Evolutionary conservation across 2,888 invertebrate genomes (phyloP).

Genomic region (Diadegma fenestrale): DNA sequence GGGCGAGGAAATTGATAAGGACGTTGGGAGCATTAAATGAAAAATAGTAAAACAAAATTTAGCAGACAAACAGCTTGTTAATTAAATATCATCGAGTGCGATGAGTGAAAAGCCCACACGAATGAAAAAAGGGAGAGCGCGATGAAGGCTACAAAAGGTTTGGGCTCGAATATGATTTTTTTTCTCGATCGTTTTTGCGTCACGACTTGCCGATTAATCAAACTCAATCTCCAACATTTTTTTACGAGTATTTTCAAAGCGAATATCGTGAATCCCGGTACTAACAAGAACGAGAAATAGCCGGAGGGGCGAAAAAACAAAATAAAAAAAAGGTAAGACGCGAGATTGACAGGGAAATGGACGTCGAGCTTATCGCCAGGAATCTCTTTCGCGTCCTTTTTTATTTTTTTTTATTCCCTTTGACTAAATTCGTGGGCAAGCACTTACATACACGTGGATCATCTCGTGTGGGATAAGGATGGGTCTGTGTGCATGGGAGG

Average conservation of each 20-base stretch:
- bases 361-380: conserved; percentile 22
- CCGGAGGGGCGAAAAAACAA: neutral
- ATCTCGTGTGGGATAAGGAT: conserved; percentile 38
- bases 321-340: neutral
- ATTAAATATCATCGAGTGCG: neutral
- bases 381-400: conserved; percentile 25
- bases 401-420: conserved; percentile 21
- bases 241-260: neutral
- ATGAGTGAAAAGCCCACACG: neutral
- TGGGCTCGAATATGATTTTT: neutral
- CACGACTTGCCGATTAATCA: neutral
- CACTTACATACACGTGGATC: conserved; percentile 58
- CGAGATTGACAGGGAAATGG: conserved; percentile 29
- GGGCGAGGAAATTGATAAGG: conserved; percentile 35
- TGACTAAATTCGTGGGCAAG: conserved; percentile 40
- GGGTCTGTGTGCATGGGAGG: conserved; percentile 51
- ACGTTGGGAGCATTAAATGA: conserved; percentile 7
- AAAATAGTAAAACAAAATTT: neutral
- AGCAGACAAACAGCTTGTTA: neutral
- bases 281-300: neutral
- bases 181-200: neutral
- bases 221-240: neutral
- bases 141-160: neutral
- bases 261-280: neutral
- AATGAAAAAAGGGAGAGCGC: neutral